Conservation (phyloP, 1,140 invertebrate genomes). For the Subanguina moxae region DNA sequence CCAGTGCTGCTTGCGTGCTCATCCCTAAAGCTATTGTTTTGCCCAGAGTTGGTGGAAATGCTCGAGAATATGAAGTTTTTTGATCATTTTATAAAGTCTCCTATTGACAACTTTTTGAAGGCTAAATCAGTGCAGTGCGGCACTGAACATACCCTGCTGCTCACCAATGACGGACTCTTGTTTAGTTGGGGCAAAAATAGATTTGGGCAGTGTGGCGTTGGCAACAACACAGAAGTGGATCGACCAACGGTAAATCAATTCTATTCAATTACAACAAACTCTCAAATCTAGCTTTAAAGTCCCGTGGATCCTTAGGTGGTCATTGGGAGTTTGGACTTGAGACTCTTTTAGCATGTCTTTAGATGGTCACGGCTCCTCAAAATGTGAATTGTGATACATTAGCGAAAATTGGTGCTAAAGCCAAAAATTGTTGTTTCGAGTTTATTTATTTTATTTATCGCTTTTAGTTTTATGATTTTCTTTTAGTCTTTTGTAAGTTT, state of each 20-base stretch:
- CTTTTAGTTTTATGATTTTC: too few species aligned
- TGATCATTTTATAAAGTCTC: too few species aligned
- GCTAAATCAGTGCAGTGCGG: constrained; percentile 69
- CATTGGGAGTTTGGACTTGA: too few species aligned
- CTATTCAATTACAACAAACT: not conserved
- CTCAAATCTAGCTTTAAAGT: too few species aligned
- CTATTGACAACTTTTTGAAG: constrained; percentile 15
- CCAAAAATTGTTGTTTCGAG: too few species aligned
- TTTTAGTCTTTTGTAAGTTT: too few species aligned
- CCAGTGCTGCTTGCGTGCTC: not conserved
- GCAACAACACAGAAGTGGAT: constrained; percentile 34
- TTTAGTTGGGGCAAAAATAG: constrained; percentile 81
- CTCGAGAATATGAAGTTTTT: constrained; percentile 3
- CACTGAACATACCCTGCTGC: constrained; percentile 72
- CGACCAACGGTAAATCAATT: constrained; percentile 26
- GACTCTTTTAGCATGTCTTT: too few species aligned
- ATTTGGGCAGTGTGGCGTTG: constrained; percentile 75
- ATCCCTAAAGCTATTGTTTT: constrained; percentile 5
- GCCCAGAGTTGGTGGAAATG: not conserved
- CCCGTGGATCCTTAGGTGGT: too few species aligned
- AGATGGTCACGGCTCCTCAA: too few species aligned
- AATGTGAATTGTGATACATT: too few species aligned
- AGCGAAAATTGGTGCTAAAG: too few species aligned
- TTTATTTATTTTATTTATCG: too few species aligned
- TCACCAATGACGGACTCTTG: constrained; percentile 82